Evolutionary conservation across 1,140 invertebrate genomes (phyloP).

Genomic region (Trichonephila clavipes): DNA sequence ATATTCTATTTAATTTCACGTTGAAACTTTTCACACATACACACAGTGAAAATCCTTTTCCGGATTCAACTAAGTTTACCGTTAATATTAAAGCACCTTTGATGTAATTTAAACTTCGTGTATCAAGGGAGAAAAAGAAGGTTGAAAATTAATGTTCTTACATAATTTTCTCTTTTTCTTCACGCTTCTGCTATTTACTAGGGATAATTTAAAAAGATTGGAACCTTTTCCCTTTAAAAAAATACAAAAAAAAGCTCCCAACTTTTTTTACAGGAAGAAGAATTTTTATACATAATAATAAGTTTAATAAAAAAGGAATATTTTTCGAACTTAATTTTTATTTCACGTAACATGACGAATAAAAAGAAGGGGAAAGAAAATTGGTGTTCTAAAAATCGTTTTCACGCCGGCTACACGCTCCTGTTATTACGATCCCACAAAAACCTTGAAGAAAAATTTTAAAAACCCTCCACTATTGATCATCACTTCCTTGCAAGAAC

Average conservation of each 20-base stretch:
- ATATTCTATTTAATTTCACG: no score
- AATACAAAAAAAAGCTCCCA: no score
- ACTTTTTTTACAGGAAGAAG: no score
- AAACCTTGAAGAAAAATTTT: slow-evolving; percentile 44
- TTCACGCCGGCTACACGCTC: slow-evolving; percentile 54
- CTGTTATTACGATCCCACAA: slow-evolving; percentile 52
- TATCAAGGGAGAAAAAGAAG: neutral
- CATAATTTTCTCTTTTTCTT: slow-evolving; percentile 14
- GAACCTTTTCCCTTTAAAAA: no score
- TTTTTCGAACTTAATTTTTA: neutral
- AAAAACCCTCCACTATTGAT: slow-evolving; percentile 49
- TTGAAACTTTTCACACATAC: no score
- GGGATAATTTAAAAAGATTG: no score
- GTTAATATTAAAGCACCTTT: neutral
- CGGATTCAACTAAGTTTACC: no score
- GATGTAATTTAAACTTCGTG: neutral
- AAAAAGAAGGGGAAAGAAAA: slow-evolving; percentile 5
- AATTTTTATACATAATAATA: neutral
- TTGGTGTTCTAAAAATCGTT: slow-evolving; percentile 42
- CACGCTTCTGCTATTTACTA: slow-evolving; percentile 29
- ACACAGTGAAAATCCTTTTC: no score
- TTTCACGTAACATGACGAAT: neutral
- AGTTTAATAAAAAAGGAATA: neutral
- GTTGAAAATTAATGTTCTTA: neutral
- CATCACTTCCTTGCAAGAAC: slow-evolving; percentile 54